Conservation (phyloP, 2,888 invertebrate species). For the Habrosyne pyritoides region DNA sequence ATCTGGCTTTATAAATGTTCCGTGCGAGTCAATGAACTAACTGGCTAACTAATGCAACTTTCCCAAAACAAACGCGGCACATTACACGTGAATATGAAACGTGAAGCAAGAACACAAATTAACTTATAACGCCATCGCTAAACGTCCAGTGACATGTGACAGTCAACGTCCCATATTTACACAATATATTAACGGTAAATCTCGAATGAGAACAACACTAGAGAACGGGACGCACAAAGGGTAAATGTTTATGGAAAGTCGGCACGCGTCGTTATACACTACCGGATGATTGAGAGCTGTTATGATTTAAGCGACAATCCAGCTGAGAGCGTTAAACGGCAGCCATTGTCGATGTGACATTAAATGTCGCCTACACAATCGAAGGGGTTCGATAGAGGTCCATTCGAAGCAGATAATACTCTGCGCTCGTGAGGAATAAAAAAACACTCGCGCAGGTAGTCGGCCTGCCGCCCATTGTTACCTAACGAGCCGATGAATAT, state of each 20-base stretch:
- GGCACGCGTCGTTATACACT: conserved; percentile 58
- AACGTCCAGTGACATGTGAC: conserved; percentile 37
- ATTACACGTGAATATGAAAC: not conserved
- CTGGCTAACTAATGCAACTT: conserved; percentile 16
- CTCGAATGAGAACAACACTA: conserved; percentile 39
- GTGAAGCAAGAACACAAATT: conserved; percentile 5
- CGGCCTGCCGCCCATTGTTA: conserved; percentile 65
- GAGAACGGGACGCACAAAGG: conserved; percentile 49
- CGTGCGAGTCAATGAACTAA: conserved; percentile 8
- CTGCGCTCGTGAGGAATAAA: conserved; percentile 33
- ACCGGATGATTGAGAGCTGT: conserved; percentile 58
- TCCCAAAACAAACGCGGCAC: conserved; percentile 21
- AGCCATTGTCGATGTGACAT: conserved; percentile 68
- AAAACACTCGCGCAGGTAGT: conserved; percentile 55
- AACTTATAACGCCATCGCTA: conserved; percentile 39
- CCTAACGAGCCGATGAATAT: conserved; percentile 70
- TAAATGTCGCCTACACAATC: conserved; percentile 66
- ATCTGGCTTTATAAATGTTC: conserved; percentile 15
- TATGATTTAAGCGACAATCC: conserved; percentile 62
- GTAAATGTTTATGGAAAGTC: conserved; percentile 60
- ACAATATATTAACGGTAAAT: conserved; percentile 61
- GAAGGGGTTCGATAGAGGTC: conserved; percentile 49
- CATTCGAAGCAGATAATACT: conserved; percentile 47
- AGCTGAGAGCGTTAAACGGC: conserved; percentile 55
- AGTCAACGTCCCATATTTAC: conserved; percentile 48